Evolutionary conservation across 2,797 vertebrate genomes (phyloP).

Genomic region (Paratrypauchen microcephalus): DNA sequence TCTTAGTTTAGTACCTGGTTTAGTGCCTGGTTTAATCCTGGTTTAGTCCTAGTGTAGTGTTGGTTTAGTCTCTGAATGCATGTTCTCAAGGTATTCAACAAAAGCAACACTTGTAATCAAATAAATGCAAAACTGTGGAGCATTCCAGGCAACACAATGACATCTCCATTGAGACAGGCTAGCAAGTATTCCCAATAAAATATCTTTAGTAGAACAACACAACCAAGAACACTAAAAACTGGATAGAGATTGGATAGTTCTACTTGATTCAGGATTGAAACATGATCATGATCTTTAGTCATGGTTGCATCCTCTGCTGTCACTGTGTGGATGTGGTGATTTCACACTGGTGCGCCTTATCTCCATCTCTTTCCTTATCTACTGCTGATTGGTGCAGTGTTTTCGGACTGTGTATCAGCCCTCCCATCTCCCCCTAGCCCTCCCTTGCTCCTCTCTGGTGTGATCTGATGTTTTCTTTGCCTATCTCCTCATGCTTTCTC

Average conservation of each 20-base stretch:
- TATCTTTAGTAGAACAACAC: neutral
- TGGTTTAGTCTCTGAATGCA: too few relatives aligned
- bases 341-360: conserved; percentile 67
- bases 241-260: neutral
- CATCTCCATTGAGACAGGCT: too few relatives aligned
- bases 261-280: conserved; percentile 15
- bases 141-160: too few relatives aligned
- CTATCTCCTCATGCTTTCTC: conserved; percentile 40
- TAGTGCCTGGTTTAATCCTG: too few relatives aligned
- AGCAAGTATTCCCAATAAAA: too few relatives aligned
- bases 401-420: conserved; percentile 47
- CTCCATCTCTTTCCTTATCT: conserved; percentile 57
- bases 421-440: conserved; percentile 36
- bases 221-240: neutral
- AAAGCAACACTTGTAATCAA: too few relatives aligned
- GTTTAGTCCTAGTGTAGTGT: too few relatives aligned
- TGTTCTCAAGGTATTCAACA: too few relatives aligned
- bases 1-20: too few relatives aligned
- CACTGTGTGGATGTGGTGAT: conserved; percentile 54
- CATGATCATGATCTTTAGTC: conserved; percentile 56
- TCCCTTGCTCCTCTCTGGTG: conserved; percentile 19
- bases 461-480: conserved; percentile 40
- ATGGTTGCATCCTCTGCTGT: conserved; percentile 64
- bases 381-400: conserved; percentile 47
- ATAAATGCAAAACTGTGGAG: too few relatives aligned